Evolutionary conservation across 1,140 invertebrate genomes (phyloP).

Genomic region (Homarus americanus): DNA sequence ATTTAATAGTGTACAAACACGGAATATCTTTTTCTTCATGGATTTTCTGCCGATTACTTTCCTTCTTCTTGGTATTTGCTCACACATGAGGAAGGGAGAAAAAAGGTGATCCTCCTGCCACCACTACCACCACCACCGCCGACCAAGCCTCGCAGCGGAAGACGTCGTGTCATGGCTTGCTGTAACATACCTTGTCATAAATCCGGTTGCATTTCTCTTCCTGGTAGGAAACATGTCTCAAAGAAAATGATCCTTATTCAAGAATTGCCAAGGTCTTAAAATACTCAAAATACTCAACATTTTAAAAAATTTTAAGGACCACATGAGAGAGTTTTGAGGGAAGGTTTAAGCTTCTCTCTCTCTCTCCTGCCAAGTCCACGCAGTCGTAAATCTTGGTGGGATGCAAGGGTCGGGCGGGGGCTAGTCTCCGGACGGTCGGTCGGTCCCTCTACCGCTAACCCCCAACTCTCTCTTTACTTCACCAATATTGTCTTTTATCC

Average conservation of each 20-base stretch:
- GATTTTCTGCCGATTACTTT: not conserved
- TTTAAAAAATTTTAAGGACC: conserved; percentile 21
- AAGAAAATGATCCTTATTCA: not conserved
- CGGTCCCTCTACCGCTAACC: conserved; percentile 22
- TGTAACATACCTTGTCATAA: not conserved
- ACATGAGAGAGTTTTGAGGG: conserved; percentile 37
- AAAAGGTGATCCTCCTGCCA: not conserved
- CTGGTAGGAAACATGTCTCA: not conserved
- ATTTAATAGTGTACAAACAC: no score
- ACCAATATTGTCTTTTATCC: not conserved
- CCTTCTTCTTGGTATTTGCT: not conserved
- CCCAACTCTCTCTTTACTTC: not conserved
- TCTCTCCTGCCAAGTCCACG: conserved; percentile 52
- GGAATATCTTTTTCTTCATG: not conserved
- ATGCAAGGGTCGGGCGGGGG: conserved; percentile 39
- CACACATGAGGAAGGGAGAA: not conserved
- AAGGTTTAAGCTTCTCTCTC: conserved; percentile 28
- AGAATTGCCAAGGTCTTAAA: not conserved
- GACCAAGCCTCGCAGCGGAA: not conserved
- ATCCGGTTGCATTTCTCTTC: not conserved
- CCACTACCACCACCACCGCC: not conserved
- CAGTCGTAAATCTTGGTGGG: conserved; percentile 60
- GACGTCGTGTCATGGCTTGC: not conserved
- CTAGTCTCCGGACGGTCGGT: not conserved
- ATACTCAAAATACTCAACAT: not conserved